Conservation (phyloP, 2,797 vertebrate species). For the Ceryle rudis region DNA sequence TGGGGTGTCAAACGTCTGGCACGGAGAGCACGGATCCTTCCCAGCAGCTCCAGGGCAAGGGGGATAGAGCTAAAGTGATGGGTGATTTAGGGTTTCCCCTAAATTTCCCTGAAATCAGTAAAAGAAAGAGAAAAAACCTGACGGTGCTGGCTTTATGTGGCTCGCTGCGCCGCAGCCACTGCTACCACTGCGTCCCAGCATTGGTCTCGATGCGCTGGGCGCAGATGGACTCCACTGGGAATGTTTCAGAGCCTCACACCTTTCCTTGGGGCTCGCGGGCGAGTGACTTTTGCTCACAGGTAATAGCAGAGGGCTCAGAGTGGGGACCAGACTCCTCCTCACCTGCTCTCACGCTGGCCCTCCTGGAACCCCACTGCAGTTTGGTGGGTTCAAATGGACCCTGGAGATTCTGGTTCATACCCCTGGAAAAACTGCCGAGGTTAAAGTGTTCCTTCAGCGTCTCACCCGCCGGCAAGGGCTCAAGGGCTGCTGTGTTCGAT, state of each 20-base stretch:
- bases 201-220: fast-evolving
- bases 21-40: neutral
- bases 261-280: fast-evolving
- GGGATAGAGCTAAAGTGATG: neutral
- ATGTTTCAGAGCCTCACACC: neutral
- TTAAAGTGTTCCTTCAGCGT: neutral
- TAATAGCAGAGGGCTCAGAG: neutral
- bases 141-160: fast-evolving
- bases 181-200: neutral
- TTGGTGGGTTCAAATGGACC: neutral
- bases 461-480: neutral
- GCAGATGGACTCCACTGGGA: fast-evolving
- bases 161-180: fast-evolving
- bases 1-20: neutral
- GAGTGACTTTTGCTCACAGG: neutral
- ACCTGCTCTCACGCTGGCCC: neutral
- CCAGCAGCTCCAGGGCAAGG: neutral
- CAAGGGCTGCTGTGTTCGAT: neutral
- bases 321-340: neutral
- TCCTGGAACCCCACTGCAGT: fast-evolving
- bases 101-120: neutral
- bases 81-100: neutral
- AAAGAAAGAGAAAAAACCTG: neutral
- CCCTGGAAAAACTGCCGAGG: neutral
- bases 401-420: neutral